Conservation (phyloP, 53 echinoderm and acorn worm genomes). For the Astropecten irregularis region DNA sequence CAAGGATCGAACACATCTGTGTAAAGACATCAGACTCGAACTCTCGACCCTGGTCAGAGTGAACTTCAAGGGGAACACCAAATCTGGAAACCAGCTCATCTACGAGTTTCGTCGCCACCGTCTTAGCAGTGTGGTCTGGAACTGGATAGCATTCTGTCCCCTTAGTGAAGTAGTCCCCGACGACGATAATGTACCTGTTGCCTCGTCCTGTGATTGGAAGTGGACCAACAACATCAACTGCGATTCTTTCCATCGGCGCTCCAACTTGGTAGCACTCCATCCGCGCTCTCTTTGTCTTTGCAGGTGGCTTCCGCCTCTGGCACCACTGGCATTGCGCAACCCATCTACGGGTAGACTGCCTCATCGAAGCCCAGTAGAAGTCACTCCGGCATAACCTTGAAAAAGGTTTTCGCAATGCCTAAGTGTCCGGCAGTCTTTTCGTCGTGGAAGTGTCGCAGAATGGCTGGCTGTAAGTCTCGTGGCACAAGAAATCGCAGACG, state of each 20-base stretch:
- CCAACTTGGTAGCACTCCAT: too few relatives aligned
- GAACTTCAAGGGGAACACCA: constrained; percentile 18
- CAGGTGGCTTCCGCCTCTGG: too few relatives aligned
- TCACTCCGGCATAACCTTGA: neutral
- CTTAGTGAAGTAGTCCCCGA: constrained; percentile 35
- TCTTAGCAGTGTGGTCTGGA: too few relatives aligned
- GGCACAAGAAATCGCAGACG: constrained; percentile 18
- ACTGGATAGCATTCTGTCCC: constrained; percentile 16
- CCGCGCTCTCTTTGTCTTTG: too few relatives aligned
- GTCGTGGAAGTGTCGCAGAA: neutral
- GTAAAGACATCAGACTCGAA: too few relatives aligned
- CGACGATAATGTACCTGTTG: too few relatives aligned
- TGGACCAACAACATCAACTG: constrained; percentile 7
- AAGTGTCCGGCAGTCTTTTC: constrained; percentile 47
- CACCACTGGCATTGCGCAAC: too few relatives aligned
- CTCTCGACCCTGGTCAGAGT: constrained; percentile 9
- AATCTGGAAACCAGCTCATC: constrained; percentile 18
- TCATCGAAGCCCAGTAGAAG: constrained; percentile 8
- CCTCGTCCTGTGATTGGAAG: too few relatives aligned
- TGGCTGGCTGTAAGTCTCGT: neutral
- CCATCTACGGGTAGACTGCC: too few relatives aligned
- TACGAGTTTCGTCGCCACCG: too few relatives aligned
- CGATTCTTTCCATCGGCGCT: constrained; percentile 15
- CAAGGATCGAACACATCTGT: too few relatives aligned
- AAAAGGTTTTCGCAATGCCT: constrained; percentile 15